Base-by-base conservation (phyloP, 2,113 vertebrate species). In the Eurypyga helias region DNA sequence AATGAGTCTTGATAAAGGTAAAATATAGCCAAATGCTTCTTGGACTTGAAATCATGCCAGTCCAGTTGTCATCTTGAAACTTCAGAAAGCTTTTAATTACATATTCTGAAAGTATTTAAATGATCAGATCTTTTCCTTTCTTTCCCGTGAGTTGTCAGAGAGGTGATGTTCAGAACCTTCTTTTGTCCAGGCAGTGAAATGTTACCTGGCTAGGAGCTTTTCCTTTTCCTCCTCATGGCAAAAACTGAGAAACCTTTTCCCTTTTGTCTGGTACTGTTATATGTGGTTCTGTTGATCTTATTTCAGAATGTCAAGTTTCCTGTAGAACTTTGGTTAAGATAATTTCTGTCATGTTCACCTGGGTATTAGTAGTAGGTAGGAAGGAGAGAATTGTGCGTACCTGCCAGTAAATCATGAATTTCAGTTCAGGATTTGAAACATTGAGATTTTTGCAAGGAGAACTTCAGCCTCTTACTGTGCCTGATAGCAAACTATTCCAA, bases 1-100 rank as follows among this genome's bases (percentile, higher is more conserved):
- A 90, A 81, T 89, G 83, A 85, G 82, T 70, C 72, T 91, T 94
- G 87, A 62, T 83, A 90, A 88, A 95, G 58, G 87, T 88, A 46
- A 79, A 71, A 91, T 69, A 28, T 5, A 83, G 65, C 34, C 84
- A 66, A 94, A 85, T 61, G 48, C 38, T 75, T 75, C 80, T 78
- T 89, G 84, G 76, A 93, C 87, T 83, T 93, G 91, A 97, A 96
- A 90, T 90, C 82, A 9, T 70, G 78, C 58, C 36, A 46, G 8
- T 95, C 95, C 61, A 84, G 89, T 96, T 84, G 55, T 90, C 65
- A 48, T 91, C 61, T 76, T 87, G 58, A 76, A 77, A 95, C 54
- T 80, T 85, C 70, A 93, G 82, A 58, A 91, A 69, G 62, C 69
- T 95, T 79, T 84, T 78, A 89, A 64, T 95, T 94, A 69, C 23